Evolutionary conservation across 2,113 vertebrate species (phyloP).

Genomic region (Pavo muticus): DNA sequence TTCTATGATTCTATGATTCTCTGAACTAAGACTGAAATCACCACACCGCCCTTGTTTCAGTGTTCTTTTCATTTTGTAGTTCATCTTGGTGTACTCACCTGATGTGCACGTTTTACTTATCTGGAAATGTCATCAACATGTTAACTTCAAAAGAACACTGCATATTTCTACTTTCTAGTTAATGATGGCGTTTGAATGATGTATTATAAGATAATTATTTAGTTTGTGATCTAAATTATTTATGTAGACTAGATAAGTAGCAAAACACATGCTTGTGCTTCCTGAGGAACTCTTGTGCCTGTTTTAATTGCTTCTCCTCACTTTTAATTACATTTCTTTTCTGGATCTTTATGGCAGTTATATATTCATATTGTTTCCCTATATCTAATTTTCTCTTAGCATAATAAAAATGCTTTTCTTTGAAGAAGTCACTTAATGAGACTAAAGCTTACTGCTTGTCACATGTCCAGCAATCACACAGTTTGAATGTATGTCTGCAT

Average conservation of each 20-base stretch:
- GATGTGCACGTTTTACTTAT: conserved; percentile 26
- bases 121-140: conserved; percentile 20
- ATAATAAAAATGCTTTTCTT: neutral
- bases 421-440: neutral
- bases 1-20: neutral
- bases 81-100: conserved; percentile 47
- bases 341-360: neutral
- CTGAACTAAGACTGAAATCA: neutral
- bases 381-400: neutral
- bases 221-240: conserved; percentile 49
- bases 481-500: neutral
- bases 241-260: conserved; percentile 27
- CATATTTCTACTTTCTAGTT: conserved; percentile 19
- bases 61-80: neutral
- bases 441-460: neutral
- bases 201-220: conserved; percentile 57
- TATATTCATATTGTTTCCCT: neutral
- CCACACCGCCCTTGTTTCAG: neutral
- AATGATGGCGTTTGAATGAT: conserved; percentile 45
- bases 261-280: conserved; percentile 49
- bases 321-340: conserved; percentile 26
- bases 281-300: neutral
- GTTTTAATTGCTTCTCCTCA: neutral
- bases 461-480: neutral
- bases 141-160: conserved; percentile 26